phyloP scores from a whole-genome alignment of 1,140 invertebrate genomes.

The Apolygus lucorum region DNA sequence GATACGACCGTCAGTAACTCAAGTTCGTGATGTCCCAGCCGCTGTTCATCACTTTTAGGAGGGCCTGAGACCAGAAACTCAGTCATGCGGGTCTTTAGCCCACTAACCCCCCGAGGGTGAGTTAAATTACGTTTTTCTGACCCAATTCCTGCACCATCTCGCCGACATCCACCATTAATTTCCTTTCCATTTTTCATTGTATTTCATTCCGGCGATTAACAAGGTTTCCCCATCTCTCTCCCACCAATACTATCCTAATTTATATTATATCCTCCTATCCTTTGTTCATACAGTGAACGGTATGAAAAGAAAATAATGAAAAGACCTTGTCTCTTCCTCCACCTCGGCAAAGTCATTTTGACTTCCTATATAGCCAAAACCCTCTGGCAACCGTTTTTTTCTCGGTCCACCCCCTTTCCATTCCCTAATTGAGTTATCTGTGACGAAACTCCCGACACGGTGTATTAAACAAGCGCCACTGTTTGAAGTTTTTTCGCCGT shows the following conservation, averaged over 20 bases:
- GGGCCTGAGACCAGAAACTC: background rate
- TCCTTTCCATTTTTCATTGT: background rate
- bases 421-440: slow-evolving; percentile 18
- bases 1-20: background rate
- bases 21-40: background rate
- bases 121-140: background rate
- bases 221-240: background rate
- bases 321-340: too few relatives aligned
- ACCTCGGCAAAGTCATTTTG: background rate
- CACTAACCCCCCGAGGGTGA: background rate
- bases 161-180: background rate
- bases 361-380: background rate
- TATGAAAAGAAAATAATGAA: too few relatives aligned
- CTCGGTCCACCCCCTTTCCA: background rate
- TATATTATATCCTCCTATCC: background rate
- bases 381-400: background rate
- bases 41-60: background rate
- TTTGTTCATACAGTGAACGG: too few relatives aligned
- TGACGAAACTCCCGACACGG: slow-evolving; percentile 10
- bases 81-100: background rate
- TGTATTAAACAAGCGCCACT: slow-evolving; percentile 1
- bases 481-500: background rate
- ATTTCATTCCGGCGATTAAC: background rate
- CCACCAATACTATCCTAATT: background rate
- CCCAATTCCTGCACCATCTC: background rate